phyloP scores from a whole-genome alignment of 2,113 vertebrate species.

The Caretta caretta region DNA sequence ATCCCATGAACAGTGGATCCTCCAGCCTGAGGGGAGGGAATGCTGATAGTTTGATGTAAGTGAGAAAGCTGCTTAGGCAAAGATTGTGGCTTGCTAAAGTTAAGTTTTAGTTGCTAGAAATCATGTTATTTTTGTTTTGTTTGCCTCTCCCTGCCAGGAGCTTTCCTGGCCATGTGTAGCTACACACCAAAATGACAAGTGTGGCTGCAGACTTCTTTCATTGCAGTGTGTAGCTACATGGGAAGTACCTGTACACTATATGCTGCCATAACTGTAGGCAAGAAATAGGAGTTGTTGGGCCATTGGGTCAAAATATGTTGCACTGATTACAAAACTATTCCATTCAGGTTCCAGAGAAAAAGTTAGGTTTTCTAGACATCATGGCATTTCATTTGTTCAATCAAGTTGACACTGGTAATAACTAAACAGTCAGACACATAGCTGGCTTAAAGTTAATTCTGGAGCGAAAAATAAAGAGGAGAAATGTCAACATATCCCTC shows the following conservation, averaged over 20 bases:
- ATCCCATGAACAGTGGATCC: background rate
- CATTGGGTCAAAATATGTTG: background rate
- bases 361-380: background rate
- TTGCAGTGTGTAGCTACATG: background rate
- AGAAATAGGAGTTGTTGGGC: background rate
- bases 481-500: background rate
- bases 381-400: background rate
- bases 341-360: background rate
- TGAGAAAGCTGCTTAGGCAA: background rate
- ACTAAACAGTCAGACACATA: background rate
- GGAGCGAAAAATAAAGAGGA: background rate
- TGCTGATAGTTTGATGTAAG: background rate
- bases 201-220: background rate
- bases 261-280: background rate
- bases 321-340: background rate
- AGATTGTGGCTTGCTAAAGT: background rate
- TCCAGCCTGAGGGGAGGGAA: background rate
- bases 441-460: background rate
- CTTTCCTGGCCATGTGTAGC: background rate
- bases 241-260: background rate
- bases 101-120: background rate
- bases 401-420: background rate
- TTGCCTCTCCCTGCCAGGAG: background rate
- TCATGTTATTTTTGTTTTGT: background rate
- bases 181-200: background rate